Evolutionary conservation across 2,888 invertebrate genomes (phyloP).

Genomic region (Sphaeridia pumilis): DNA sequence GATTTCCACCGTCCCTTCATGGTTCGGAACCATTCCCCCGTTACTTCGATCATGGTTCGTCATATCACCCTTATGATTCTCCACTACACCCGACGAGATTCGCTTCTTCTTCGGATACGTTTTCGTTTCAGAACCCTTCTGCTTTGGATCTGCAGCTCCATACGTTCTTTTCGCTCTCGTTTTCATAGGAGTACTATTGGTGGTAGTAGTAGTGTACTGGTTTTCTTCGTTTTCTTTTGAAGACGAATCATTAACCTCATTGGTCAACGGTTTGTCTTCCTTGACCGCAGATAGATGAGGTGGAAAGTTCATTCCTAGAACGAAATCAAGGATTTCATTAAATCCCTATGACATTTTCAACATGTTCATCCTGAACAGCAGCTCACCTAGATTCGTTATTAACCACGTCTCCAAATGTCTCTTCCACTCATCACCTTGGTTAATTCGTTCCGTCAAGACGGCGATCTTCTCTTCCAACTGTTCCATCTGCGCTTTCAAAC

Average conservation of each 20-base stretch:
- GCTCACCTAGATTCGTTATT: constrained; percentile 7
- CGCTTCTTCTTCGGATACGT: constrained; percentile 11
- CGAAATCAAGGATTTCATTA: no score
- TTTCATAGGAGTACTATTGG: not conserved
- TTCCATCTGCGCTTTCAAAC: constrained; percentile 6
- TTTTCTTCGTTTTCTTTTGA: constrained; percentile 12
- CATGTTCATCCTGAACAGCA: not conserved
- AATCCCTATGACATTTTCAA: not conserved
- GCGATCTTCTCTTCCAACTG: constrained; percentile 10
- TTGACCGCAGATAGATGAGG: not conserved
- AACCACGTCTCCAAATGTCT: constrained; percentile 11
- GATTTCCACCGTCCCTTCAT: not conserved
- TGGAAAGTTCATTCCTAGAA: constrained; percentile 6
- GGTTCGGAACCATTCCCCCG: not conserved
- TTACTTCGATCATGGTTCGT: not conserved
- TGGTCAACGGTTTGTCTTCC: not conserved
- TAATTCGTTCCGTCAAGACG: constrained; percentile 1
- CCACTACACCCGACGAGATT: constrained; percentile 3
- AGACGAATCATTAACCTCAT: not conserved
- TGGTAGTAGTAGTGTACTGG: constrained; percentile 7
- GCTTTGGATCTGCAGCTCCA: not conserved
- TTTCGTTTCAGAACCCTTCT: constrained; percentile 1
- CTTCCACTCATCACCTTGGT: constrained; percentile 14
- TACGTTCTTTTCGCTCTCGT: no score
- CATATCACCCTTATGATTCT: not conserved